Base-by-base conservation (phyloP, 2,113 vertebrate species). In the Ramphastos sulfuratus region DNA sequence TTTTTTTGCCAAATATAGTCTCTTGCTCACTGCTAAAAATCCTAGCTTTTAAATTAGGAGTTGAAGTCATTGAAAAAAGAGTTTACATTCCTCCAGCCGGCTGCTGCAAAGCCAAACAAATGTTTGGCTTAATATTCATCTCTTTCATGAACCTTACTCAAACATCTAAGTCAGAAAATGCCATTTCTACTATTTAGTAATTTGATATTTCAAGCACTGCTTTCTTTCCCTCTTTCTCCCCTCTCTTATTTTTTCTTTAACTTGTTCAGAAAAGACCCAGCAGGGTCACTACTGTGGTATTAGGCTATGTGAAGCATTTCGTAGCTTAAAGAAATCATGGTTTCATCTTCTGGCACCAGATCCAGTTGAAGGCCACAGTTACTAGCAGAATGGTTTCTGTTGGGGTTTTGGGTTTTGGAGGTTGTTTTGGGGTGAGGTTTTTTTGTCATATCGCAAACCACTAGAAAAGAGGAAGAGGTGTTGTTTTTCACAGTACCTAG, bases 1-100 rank as follows among this genome's bases (percentile, higher is more conserved):
- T 98, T 97, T 97, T 98, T 98, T 98, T 86, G 97, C 98, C 98
- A 98, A 98, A 98, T 98, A 98, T 98, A 98, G 98, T 96, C 97
- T 97, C 96, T 95, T 96, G 96, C 93, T 97, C 92, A 96, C 92
- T 98, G 92, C 94, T 97, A 97, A 97, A 97, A 98, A 96, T 94
- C 95, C 84, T 96, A 97, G 95, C 92, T 97, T 98, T 98, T 97
- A 97, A 97, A 97, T 97, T 97, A 96, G 97, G 95, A 97, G 86
- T 95, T 98, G 96, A 98, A 97, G 97, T 97, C 87, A 97, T 89
- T 97, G 96, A 97, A 97, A 96, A 94, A 94, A 96, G 97, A 96
- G 96, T 98, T 98, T 98, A 97, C 96, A 98, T 98, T 98, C 96
- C 96, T 97, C 70, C 70, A 97, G 96, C 82, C 77, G 92, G 87